phyloP scores from a whole-genome alignment of 2,888 invertebrate genomes.

The Rhagium mordax region DNA sequence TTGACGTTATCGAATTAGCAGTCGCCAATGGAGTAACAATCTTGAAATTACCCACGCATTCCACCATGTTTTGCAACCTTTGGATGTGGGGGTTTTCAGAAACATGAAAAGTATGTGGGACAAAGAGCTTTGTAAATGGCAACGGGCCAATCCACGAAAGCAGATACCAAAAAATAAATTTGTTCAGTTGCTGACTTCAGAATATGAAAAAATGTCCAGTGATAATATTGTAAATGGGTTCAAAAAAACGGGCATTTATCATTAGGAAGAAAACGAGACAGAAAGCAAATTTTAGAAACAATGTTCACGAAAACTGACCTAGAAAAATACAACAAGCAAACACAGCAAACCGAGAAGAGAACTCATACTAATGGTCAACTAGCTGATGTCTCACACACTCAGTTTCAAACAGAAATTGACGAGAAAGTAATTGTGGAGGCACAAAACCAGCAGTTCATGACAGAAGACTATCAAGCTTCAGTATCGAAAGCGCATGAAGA shows the following conservation, averaged over 20 bases:
- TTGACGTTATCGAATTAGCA: neutral
- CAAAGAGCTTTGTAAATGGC: slow-evolving; percentile 2
- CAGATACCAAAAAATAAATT: neutral
- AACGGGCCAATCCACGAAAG: too few species aligned
- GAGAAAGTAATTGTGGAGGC: neutral
- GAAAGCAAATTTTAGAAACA: neutral
- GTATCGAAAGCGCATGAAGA: too few species aligned
- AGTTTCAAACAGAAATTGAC: neutral
- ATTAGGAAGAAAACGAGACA: neutral
- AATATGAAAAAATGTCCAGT: neutral
- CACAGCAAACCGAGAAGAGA: neutral
- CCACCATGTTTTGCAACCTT: slow-evolving; percentile 36
- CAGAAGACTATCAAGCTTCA: neutral
- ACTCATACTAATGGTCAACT: too few species aligned
- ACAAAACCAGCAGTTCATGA: neutral
- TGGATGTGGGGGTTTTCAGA: slow-evolving; percentile 33
- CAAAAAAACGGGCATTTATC: neutral
- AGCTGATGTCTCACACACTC: too few species aligned
- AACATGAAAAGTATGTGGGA: slow-evolving; percentile 21
- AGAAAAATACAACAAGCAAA: neutral
- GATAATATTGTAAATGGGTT: neutral
- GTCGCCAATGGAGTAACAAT: neutral
- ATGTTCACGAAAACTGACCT: too few species aligned
- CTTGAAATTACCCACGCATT: slow-evolving; percentile 13
- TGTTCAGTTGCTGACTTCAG: neutral